Conservation (phyloP, 2,797 vertebrate species). For the Coilia nasus region DNA sequence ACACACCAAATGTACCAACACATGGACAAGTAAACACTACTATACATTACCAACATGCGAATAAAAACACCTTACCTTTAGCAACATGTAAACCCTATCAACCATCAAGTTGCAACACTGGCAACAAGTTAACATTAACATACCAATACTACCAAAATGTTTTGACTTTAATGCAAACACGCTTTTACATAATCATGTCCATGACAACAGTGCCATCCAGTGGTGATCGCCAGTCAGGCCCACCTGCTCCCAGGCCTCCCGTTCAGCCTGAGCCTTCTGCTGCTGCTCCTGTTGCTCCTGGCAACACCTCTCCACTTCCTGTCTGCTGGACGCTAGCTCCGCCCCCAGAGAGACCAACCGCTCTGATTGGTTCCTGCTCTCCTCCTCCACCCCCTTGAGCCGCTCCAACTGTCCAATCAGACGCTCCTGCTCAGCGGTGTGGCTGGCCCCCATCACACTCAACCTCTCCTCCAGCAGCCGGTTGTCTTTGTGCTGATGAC, state of each 20-base stretch:
- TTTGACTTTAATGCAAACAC: no score
- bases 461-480: slow-evolving; percentile 85
- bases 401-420: slow-evolving; percentile 79
- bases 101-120: neutral
- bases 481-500: slow-evolving; percentile 88
- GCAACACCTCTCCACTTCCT: slow-evolving; percentile 81
- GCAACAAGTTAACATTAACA: no score
- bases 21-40: no score
- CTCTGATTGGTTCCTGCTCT: slow-evolving; percentile 77
- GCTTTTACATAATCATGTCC: no score
- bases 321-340: slow-evolving; percentile 83
- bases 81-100: neutral
- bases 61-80: no score
- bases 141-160: neutral
- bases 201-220: no score
- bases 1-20: no score
- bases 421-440: slow-evolving; percentile 80
- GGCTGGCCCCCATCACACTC: slow-evolving; percentile 72
- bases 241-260: slow-evolving; percentile 83
- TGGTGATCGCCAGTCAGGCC: slow-evolving; percentile 1
- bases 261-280: slow-evolving; percentile 76
- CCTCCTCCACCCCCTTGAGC: slow-evolving; percentile 81
- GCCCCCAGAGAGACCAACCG: slow-evolving; percentile 82
- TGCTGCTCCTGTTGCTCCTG: slow-evolving; percentile 81
- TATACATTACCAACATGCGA: no score